Percentiles rank a stretch among this genome's conserved stretches.
phyloP scores from a whole-genome alignment of 2,797 vertebrate genomes.

The Leptodactylus fallax region DNA sequence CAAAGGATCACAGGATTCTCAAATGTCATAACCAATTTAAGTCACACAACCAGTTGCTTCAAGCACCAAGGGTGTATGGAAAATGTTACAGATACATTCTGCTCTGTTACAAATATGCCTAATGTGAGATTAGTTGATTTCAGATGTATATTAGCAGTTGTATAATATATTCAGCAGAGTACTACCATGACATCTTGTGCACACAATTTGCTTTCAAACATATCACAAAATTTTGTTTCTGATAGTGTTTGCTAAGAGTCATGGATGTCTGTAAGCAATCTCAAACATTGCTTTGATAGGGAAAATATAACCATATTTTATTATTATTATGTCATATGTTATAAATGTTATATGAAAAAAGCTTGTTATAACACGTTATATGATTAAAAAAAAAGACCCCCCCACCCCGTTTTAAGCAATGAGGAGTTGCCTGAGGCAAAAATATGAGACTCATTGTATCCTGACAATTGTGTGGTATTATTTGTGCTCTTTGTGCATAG shows the following conservation, averaged over 20 bases:
- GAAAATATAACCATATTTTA: background rate
- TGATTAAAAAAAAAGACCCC: too few relatives aligned
- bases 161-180: background rate
- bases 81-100: too few relatives aligned
- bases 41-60: constrained; percentile 32
- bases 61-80: background rate
- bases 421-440: too few relatives aligned
- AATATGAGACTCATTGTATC: too few relatives aligned
- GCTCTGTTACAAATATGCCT: background rate
- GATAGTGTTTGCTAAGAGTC: background rate
- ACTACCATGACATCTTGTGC: constrained; percentile 12
- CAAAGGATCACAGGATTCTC: constrained; percentile 54
- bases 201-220: constrained; percentile 8
- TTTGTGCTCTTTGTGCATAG: too few relatives aligned
- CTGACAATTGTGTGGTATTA: too few relatives aligned
- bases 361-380: too few relatives aligned
- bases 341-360: too few relatives aligned
- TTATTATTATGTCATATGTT: background rate
- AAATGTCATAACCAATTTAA: constrained; percentile 45
- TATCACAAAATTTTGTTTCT: background rate
- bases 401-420: too few relatives aligned
- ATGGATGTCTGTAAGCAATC: constrained; percentile 7
- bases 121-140: background rate
- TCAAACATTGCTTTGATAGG: background rate
- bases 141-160: background rate